Base-by-base conservation (phyloP, 2,797 vertebrate species). In the Sylvilagus floridanus region DNA sequence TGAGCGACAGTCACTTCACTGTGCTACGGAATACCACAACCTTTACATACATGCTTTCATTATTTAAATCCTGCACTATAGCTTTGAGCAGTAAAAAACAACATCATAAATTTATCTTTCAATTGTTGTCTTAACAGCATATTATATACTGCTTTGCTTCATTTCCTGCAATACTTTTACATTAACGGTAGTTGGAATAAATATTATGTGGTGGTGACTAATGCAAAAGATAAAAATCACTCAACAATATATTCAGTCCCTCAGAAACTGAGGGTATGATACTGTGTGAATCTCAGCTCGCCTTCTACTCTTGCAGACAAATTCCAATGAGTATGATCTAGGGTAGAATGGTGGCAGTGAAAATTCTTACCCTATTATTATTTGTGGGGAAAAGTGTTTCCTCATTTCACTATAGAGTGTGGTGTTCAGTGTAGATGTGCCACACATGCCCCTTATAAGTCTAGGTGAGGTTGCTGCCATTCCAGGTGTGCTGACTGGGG, bases 141-240 rank as follows among this genome's bases (percentile, higher is more conserved):
- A 26, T 0, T 42, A 13, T 35, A 6, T 42, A 84, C 22, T 93
- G 30, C 81, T 90, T 95, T 95, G 60, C 88, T 92, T 96, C 62
- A 26, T 96, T 94, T 96, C 88, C 82, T 93, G 63, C 86, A 28
- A 84, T 32, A n/a, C 14, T 96, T 94, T 96, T 96, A 97, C 97
- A 97, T 95, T 76, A 95, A 93, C 76, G 83, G 87, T 75, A 95
- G 92, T 83, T 82, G 4, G 0, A 93, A 35, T 35, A 35, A 93
- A 85, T 93, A 88, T 84, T 92, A 57, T 92, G 79, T 89, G 89
- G 96, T 95, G 81, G 95, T 95, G n/a, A 32, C 42, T 35, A 54
- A 76, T 91, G 93, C 87, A 93, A 94, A 42, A 84, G 88, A 77
- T 47, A 32, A 37, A 35, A 42, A 24, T 42, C 2, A 95, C 71